Percentiles rank a stretch among this genome's conserved stretches.
phyloP scores from a whole-genome alignment of 2,113 vertebrate genomes.

The Leucosticte australis region DNA sequence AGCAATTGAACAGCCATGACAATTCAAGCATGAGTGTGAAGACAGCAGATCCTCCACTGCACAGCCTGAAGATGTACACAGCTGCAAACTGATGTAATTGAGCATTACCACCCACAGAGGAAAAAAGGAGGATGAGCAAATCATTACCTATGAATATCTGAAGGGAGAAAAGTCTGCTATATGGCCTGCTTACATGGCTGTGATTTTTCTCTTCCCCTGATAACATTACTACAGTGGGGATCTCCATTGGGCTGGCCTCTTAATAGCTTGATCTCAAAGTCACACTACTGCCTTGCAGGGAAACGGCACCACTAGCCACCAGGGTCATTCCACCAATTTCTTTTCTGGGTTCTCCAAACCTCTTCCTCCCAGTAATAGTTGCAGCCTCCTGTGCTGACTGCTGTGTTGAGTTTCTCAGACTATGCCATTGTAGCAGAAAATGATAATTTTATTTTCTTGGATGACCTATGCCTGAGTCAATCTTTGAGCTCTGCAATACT shows the following conservation, averaged over 20 bases:
- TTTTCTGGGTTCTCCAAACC: background rate
- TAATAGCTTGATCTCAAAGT: background rate
- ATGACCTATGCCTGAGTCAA: background rate
- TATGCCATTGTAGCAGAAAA: background rate
- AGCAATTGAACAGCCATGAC: background rate
- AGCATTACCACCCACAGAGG: background rate
- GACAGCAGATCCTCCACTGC: background rate
- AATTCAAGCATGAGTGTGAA: background rate
- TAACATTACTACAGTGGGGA: background rate
- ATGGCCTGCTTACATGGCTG: background rate
- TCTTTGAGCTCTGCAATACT: background rate
- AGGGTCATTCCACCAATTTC: background rate
- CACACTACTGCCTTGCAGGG: accelerated
- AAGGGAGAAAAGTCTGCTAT: background rate
- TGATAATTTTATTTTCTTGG: background rate
- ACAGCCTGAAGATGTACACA: background rate
- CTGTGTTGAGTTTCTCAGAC: background rate
- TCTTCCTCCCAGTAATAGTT: background rate
- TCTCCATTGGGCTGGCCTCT: background rate
- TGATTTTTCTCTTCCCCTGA: background rate
- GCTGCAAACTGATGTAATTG: background rate
- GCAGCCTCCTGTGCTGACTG: background rate
- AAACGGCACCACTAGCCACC: background rate
- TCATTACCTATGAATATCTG: background rate
- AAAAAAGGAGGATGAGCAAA: background rate